These are phyloP conservation scores for Syngnathus typhle DNA, from an alignment of 2,113 vertebrate species.

Conservation along the genomic window DNA sequence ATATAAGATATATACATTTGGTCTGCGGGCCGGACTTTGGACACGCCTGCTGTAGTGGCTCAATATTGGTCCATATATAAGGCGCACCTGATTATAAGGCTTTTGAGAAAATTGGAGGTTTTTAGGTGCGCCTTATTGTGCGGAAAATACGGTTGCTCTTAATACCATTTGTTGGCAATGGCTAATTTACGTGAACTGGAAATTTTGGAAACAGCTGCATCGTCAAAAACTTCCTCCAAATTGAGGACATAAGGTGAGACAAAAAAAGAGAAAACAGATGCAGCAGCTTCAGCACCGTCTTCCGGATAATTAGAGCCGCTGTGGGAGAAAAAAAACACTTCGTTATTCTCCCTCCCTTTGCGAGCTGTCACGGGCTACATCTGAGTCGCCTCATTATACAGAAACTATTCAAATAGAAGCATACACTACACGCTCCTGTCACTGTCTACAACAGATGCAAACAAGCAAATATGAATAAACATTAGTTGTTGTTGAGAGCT, in stretches of 20 bases:
- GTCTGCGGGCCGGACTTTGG: no score
- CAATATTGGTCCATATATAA: no score
- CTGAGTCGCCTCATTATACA: constrained; percentile 66
- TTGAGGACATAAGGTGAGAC: constrained; percentile 50
- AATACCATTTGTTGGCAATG: constrained; percentile 1
- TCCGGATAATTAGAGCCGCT: constrained; percentile 60
- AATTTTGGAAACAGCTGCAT: constrained; percentile 34
- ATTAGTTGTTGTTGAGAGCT: constrained; percentile 59
- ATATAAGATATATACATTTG: no score
- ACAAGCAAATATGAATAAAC: constrained; percentile 70
- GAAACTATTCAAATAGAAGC: constrained; percentile 62
- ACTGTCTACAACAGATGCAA: constrained; percentile 61
- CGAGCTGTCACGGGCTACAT: constrained; percentile 62
- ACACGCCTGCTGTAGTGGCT: no score
- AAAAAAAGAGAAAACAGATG: constrained; percentile 45
- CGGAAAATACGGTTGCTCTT: neutral
- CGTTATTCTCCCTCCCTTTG: constrained; percentile 60
- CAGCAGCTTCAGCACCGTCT: constrained; percentile 42
- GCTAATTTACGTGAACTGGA: constrained; percentile 14
- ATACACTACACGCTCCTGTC: constrained; percentile 53
- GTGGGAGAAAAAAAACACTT: constrained; percentile 56
- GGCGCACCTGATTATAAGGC: no score
- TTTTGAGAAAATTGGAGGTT: no score
- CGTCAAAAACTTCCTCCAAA: constrained; percentile 32
- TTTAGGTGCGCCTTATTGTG: no score